A percentile compares a stretch with the other conserved stretches of the same genome.
Conservation (phyloP, 2,797 vertebrate genomes). For the Sebastes minor region DNA sequence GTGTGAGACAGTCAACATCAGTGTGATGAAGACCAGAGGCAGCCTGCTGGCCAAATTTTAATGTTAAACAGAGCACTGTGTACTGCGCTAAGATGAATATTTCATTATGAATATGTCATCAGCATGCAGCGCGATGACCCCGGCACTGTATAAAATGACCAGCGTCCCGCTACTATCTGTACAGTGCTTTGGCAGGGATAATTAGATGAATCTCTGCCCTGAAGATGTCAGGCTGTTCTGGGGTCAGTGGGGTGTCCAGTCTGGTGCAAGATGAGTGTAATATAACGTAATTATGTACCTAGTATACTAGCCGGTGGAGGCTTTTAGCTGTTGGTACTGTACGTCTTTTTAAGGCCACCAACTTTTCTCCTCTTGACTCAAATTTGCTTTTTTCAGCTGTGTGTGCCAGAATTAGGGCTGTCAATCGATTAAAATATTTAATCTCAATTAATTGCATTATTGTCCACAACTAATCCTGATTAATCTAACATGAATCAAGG, state of each 20-base stretch:
- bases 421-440: no score
- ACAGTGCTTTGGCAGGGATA: constrained; percentile 48
- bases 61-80: constrained; percentile 67
- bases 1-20: constrained; percentile 55
- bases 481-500: accelerated
- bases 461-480: no score
- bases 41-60: constrained; percentile 66
- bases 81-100: constrained; percentile 66
- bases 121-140: constrained; percentile 63
- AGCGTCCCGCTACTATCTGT: constrained; percentile 42
- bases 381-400: not conserved
- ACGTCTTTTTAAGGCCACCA: constrained; percentile 1
- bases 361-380: not conserved
- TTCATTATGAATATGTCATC: constrained; percentile 65
- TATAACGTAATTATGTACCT: constrained; percentile 50
- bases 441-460: accelerated
- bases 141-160: constrained; percentile 43
- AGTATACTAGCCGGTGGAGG: constrained; percentile 16
- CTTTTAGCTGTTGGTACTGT: constrained; percentile 25
- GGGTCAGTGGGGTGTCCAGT: constrained; percentile 47
- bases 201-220: constrained; percentile 64
- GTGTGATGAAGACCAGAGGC: constrained; percentile 50
- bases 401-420: not conserved
- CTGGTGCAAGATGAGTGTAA: constrained; percentile 43
- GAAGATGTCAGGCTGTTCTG: constrained; percentile 53